Percentiles rank a stretch among this genome's conserved stretches.
phyloP scores from a whole-genome alignment of 92 coral and sea anemone species.

The Actinostola sp. region DNA sequence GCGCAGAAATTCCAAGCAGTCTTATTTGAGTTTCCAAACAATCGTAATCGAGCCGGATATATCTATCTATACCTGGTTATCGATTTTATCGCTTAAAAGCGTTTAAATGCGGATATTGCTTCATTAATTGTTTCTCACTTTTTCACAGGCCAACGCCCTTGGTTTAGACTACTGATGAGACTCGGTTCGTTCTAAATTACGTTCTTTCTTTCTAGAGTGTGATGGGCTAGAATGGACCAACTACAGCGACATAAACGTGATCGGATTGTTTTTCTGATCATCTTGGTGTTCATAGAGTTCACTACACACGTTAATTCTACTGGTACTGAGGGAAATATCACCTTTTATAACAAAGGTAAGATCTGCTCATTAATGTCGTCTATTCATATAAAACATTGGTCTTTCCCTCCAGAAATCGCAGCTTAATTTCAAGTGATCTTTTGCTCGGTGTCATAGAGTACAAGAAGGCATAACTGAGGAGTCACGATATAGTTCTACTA shows the following conservation, averaged over 20 bases:
- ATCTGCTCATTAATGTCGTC: not conserved
- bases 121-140: no score
- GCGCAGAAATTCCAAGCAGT: no score
- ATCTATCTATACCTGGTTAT: not conserved
- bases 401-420: no score
- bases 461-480: no score
- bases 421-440: no score
- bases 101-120: conserved; percentile 7
- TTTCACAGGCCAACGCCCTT: conserved; percentile 8
- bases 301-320: conserved; percentile 3
- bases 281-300: conserved; percentile 3
- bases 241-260: not conserved
- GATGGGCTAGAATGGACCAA: conserved; percentile 17
- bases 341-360: conserved; percentile 42
- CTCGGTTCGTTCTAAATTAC: not conserved
- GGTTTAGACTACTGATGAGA: not conserved
- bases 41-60: no score
- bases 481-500: no score
- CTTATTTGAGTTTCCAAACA: no score
- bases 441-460: no score
- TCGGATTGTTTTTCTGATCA: not conserved
- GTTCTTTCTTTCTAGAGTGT: conserved; percentile 2
- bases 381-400: not conserved
- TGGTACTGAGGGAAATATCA: conserved; percentile 20
- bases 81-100: not conserved